Evolutionary conservation across 2,113 vertebrate genomes (phyloP).

Genomic region (Boulengeromyrus knoepffleri): DNA sequence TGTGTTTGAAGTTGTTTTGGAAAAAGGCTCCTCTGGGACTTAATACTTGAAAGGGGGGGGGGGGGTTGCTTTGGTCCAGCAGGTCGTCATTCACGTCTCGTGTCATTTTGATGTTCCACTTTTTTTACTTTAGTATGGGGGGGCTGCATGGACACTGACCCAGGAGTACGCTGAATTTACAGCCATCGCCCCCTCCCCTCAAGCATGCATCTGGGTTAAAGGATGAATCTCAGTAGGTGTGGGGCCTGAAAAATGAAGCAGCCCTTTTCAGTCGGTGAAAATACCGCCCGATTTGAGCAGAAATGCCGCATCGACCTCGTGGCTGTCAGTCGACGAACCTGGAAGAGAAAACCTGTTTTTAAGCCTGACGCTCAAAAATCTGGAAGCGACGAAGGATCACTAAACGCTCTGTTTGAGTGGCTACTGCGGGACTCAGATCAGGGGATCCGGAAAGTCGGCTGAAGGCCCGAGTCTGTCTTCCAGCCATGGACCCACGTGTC

Average conservation of each 20-base stretch:
- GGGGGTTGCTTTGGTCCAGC: neutral
- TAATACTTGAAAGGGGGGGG: neutral
- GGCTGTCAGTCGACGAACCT: neutral
- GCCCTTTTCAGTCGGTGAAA: neutral
- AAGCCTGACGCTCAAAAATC: neutral
- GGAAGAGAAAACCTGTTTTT: neutral
- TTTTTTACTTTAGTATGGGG: neutral
- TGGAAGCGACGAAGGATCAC: neutral
- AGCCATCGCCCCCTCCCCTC: neutral
- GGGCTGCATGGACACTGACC: neutral
- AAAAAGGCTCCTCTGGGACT: neutral
- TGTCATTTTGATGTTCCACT: neutral
- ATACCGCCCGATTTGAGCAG: neutral
- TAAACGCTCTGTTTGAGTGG: neutral
- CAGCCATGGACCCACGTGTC: neutral
- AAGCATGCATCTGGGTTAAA: neutral
- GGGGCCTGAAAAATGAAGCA: neutral
- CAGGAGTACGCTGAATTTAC: neutral
- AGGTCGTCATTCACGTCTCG: neutral
- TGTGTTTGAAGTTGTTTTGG: neutral
- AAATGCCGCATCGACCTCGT: neutral
- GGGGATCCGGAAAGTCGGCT: neutral
- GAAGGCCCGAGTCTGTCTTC: neutral
- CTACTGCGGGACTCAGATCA: neutral
- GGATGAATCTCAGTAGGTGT: neutral